These are phyloP conservation scores for Leptodactylus fuscus DNA, from an alignment of 2,113 vertebrate species.

Conservation along the genomic window DNA sequence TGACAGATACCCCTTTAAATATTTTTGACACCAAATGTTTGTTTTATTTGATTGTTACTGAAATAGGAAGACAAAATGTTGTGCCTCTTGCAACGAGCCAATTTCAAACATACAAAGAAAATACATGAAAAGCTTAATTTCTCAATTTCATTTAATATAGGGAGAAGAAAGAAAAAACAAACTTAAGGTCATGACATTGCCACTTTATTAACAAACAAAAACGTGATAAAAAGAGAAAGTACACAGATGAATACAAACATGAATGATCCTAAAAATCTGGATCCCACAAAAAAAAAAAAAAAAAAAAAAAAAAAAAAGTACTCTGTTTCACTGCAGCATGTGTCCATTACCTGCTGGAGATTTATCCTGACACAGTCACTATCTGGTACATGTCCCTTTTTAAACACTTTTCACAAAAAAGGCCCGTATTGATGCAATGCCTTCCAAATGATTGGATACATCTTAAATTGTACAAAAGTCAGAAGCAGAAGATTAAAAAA, in stretches of 20 bases:
- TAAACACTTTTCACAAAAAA: constrained; percentile 9
- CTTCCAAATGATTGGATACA: not conserved
- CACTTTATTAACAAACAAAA: constrained; percentile 49
- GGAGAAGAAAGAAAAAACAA: not conserved
- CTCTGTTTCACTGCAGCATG: no score
- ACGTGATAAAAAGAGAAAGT: constrained; percentile 34
- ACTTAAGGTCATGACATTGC: not conserved
- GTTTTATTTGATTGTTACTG: no score
- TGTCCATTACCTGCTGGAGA: constrained; percentile 1
- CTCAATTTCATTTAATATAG: no score
- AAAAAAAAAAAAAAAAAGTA: not conserved
- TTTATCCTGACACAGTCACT: not conserved
- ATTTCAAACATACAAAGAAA: no score
- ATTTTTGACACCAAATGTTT: no score
- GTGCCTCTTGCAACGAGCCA: no score
- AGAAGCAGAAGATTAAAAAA: not conserved
- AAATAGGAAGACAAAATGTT: no score
- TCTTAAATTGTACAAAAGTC: constrained; percentile 11
- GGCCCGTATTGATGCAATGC: not conserved
- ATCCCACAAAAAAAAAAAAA: not conserved
- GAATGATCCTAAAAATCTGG: not conserved
- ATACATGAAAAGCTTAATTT: no score
- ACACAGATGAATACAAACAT: constrained; percentile 38
- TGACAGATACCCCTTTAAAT: no score
- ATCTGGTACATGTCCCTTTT: constrained; percentile 3